These are phyloP conservation scores for Spermophilus dauricus DNA, from an alignment of 2,113 vertebrate genomes.

Conservation along the genomic window DNA sequence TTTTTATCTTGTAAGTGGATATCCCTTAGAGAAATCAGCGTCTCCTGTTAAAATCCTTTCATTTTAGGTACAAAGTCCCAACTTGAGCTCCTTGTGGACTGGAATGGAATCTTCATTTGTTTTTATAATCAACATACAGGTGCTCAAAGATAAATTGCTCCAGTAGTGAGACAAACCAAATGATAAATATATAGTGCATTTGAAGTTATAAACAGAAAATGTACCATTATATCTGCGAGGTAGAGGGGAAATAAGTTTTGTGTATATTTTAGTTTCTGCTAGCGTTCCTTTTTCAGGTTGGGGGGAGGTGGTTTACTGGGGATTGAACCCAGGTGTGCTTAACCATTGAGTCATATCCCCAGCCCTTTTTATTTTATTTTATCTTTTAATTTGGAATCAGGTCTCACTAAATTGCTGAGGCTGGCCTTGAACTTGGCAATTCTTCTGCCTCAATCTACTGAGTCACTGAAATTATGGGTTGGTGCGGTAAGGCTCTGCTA, in stretches of 20 bases:
- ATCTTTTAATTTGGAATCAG: too few relatives aligned
- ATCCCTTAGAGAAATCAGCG: neutral
- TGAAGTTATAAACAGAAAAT: neutral
- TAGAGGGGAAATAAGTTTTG: neutral
- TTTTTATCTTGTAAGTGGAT: neutral
- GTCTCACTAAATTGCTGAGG: too few relatives aligned
- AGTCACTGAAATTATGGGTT: too few relatives aligned
- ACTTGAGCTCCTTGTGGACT: neutral
- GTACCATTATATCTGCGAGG: neutral
- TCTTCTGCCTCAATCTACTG: too few relatives aligned
- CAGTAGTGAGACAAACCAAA: neutral
- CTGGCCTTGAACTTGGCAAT: too few relatives aligned
- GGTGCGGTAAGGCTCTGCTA: neutral
- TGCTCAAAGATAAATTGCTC: neutral
- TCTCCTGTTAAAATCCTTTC: slow-evolving; percentile 12
- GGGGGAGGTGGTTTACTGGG: too few relatives aligned
- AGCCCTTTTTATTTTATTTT: too few relatives aligned
- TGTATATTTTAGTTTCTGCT: neutral
- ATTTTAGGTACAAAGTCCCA: neutral
- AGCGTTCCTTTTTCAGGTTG: too few relatives aligned
- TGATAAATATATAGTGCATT: neutral
- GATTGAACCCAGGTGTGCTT: too few relatives aligned
- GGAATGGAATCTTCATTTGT: neutral
- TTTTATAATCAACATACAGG: neutral
- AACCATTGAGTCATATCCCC: too few relatives aligned